These are phyloP conservation scores for Baryphthengus martii DNA, from an alignment of 2,113 vertebrate genomes.

Conservation along the genomic window DNA sequence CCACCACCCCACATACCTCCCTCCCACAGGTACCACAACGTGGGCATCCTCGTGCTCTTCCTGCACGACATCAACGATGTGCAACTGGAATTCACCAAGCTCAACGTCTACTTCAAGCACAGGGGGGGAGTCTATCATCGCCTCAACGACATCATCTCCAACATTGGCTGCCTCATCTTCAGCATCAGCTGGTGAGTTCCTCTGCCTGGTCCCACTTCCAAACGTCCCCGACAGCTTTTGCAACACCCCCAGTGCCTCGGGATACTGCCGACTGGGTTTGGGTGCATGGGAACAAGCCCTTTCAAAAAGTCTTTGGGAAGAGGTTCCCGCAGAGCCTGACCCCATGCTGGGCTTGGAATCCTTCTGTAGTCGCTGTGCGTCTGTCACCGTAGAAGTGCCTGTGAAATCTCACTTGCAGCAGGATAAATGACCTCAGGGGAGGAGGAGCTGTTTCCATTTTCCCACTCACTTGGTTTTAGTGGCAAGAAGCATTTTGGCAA, in stretches of 20 bases:
- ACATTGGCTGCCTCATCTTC: conserved; percentile 87
- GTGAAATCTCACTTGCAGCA: neutral
- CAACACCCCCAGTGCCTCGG: accelerated
- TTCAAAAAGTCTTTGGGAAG: neutral
- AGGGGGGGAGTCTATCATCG: conserved; percentile 78
- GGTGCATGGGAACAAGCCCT: neutral
- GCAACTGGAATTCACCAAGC: conserved; percentile 94
- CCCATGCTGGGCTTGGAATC: conserved; percentile 45
- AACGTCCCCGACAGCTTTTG: neutral
- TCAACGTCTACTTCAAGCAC: conserved; percentile 94
- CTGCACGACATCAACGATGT: conserved; percentile 92
- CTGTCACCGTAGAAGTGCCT: neutral
- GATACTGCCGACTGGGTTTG: neutral
- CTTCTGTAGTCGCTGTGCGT: neutral
- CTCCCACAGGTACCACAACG: conserved; percentile 86
- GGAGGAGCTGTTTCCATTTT: neutral
- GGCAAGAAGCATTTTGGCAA: neutral
- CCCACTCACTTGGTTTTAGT: neutral
- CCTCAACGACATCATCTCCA: conserved; percentile 84
- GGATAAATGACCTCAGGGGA: neutral
- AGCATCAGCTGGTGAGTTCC: conserved; percentile 86
- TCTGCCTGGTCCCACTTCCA: neutral
- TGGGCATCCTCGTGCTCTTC: conserved; percentile 92
- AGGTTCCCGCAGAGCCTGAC: neutral
- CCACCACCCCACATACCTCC: accelerated